Evolutionary conservation across 92 coral and sea anemone genomes (phyloP).

Genomic region (Siderastrea radians): DNA sequence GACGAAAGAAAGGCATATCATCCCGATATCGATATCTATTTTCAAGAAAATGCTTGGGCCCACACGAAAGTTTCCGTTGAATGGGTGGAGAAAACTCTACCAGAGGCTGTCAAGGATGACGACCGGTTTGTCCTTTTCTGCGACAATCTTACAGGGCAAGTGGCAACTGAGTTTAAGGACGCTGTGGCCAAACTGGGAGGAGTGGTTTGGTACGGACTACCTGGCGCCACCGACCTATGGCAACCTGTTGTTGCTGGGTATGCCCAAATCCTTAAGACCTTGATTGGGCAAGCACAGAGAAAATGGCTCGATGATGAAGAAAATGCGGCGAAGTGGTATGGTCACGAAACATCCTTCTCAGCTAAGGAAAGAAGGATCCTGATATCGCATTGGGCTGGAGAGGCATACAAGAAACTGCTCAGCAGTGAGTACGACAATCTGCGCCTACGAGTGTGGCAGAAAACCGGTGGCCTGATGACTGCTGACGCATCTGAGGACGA

Average conservation of each 20-base stretch:
- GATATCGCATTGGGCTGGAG: constrained; percentile 5
- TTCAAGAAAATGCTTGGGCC: constrained; percentile 53
- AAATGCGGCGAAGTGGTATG: constrained; percentile 41
- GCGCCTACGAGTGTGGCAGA: background rate
- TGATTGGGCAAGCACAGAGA: constrained; percentile 40
- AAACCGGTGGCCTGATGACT: background rate
- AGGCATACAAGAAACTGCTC: background rate
- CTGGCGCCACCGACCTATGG: constrained; percentile 32
- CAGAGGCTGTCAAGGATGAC: background rate
- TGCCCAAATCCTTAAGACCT: constrained; percentile 40
- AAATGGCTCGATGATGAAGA: constrained; percentile 46
- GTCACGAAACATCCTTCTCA: background rate
- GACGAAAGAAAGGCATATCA: constrained; percentile 47
- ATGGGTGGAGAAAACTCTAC: constrained; percentile 37
- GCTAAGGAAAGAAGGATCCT: background rate
- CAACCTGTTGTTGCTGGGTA: constrained; percentile 54
- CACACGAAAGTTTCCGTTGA: constrained; percentile 27
- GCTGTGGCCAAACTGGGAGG: constrained; percentile 29
- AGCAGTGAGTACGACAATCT: background rate
- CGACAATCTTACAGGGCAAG: constrained; percentile 32
- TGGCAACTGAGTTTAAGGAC: constrained; percentile 28
- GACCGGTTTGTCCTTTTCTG: constrained; percentile 35
- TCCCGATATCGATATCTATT: constrained; percentile 20
- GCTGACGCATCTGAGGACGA: background rate
- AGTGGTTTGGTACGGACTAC: constrained; percentile 39